Evolutionary conservation across 2,113 vertebrate genomes (phyloP).

Genomic region (Saimiri boliviensis): DNA sequence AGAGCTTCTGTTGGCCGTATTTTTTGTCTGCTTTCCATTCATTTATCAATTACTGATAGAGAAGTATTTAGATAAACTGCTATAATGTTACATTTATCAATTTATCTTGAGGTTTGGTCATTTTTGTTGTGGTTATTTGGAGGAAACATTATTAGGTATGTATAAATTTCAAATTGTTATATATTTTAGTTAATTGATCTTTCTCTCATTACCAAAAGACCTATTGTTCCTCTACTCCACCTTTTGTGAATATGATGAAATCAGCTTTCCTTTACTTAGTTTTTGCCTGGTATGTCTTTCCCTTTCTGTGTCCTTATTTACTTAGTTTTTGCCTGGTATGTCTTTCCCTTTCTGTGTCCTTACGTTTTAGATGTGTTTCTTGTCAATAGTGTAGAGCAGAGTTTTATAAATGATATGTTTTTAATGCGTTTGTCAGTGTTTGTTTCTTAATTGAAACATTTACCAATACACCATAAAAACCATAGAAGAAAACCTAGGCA

Average conservation of each 20-base stretch:
- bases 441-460: not conserved
- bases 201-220: not conserved
- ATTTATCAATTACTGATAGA: not conserved
- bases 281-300: not conserved
- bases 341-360: not conserved
- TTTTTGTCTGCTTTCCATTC: not conserved
- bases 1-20: not conserved
- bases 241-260: not conserved
- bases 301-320: not conserved
- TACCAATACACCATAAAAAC: not conserved
- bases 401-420: not conserved
- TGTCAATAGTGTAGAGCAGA: not conserved
- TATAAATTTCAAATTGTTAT: not conserved
- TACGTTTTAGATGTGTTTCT: not conserved
- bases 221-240: not conserved
- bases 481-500: too few species aligned
- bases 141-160: not conserved
- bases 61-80: not conserved
- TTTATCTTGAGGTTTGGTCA: not conserved
- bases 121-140: not conserved
- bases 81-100: not conserved
- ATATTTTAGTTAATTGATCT: not conserved
- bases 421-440: not conserved
- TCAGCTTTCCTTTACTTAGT: not conserved
- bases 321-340: not conserved